A percentile compares a stretch with the other conserved stretches of the same genome.
Conservation (phyloP, 2,797 vertebrate genomes). For the Rallus crepitans region DNA sequence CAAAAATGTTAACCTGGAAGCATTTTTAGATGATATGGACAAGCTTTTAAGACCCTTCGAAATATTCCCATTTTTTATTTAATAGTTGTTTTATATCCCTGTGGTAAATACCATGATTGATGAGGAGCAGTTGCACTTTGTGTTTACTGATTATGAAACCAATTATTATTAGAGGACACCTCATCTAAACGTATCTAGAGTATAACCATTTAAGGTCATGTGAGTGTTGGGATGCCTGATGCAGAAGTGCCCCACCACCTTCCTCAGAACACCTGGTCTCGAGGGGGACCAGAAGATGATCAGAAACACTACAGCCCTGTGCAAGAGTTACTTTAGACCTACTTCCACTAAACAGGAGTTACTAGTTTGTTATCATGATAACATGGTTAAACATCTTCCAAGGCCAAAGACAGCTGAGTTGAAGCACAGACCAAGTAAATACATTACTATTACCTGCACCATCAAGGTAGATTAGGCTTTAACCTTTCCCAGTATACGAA, state of each 20-base stretch:
- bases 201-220: neutral
- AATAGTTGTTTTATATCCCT: neutral
- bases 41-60: neutral
- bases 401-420: fast-evolving
- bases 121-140: neutral
- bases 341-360: neutral
- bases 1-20: neutral
- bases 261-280: neutral
- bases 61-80: neutral
- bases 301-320: neutral
- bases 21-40: neutral
- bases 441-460: neutral
- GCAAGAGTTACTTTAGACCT: neutral
- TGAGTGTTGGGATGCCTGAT: neutral
- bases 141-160: neutral
- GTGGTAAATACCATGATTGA: neutral
- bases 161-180: neutral
- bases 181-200: neutral
- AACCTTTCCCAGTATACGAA: neutral
- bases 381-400: neutral
- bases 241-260: neutral
- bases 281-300: neutral
- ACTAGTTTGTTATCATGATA: neutral
- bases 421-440: neutral
- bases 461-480: neutral